Conservation (phyloP, 2,797 vertebrate genomes). For the Triplophysa yarkandensis region DNA sequence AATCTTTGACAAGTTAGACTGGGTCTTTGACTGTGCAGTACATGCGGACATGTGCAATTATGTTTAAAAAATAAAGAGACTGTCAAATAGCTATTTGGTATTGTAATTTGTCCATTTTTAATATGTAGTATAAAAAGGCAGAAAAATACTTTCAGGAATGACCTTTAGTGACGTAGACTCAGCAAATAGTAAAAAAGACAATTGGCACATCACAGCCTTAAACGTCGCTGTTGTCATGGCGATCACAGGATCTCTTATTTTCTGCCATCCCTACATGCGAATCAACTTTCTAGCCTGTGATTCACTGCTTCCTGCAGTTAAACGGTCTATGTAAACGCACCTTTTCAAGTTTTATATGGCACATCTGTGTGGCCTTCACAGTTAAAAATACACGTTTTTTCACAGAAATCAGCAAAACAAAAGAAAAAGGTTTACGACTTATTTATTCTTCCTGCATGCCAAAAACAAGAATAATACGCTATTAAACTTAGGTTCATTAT, state of each 20-base stretch:
- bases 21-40: slow-evolving; percentile 6
- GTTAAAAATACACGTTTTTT: neutral
- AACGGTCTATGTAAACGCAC: neutral
- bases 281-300: neutral
- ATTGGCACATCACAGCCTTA: neutral
- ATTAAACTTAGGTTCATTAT: neutral
- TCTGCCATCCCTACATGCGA: neutral
- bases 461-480: neutral
- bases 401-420: neutral
- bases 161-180: neutral
- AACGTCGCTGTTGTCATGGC: neutral
- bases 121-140: neutral
- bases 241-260: neutral
- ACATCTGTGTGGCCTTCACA: neutral
- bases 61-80: neutral
- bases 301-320: neutral
- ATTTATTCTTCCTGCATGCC: neutral
- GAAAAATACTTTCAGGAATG: neutral
- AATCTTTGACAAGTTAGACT: slow-evolving; percentile 21
- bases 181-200: neutral
- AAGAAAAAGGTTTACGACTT: neutral
- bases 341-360: neutral
- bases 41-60: neutral
- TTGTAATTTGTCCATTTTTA: neutral
- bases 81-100: neutral